phyloP scores from a whole-genome alignment of 2,888 invertebrate species.

The Dexiosoma caninum region DNA sequence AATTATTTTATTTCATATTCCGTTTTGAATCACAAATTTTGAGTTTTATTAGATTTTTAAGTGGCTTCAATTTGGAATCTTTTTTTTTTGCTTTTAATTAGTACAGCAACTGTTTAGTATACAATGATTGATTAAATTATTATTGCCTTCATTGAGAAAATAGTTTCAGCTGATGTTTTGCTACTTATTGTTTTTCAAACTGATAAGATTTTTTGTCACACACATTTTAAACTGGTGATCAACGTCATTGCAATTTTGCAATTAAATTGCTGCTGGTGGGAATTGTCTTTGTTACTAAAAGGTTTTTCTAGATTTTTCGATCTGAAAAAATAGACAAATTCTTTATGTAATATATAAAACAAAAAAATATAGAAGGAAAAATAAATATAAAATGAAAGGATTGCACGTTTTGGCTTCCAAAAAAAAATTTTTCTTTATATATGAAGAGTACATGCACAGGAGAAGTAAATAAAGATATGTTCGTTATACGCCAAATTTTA shows the following conservation, averaged over 20 bases:
- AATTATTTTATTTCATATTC: constrained; percentile 9
- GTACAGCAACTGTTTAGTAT: not conserved
- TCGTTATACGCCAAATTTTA: no score
- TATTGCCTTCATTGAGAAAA: constrained; percentile 47
- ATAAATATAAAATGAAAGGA: not conserved
- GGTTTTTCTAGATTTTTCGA: constrained; percentile 23
- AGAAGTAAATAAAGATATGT: no score
- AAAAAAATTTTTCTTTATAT: no score
- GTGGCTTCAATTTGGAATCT: not conserved
- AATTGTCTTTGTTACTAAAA: constrained; percentile 34
- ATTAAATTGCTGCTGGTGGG: constrained; percentile 17
- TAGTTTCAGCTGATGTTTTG: not conserved
- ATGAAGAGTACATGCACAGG: no score
- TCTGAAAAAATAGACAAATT: no score
- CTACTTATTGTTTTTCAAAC: not conserved
- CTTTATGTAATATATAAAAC: no score
- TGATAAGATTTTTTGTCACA: constrained; percentile 35
- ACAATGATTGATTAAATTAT: constrained; percentile 7
- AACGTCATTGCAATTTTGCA: constrained; percentile 28
- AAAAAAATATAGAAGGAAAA: not conserved
- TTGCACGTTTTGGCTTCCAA: not conserved
- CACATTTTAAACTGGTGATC: constrained; percentile 17
- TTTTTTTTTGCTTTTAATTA: not conserved
- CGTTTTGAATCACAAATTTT: constrained; percentile 24
- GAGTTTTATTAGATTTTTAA: not conserved